These are phyloP conservation scores for Harpagus bidentatus DNA, from an alignment of 2,113 vertebrate genomes.

Conservation along the genomic window DNA sequence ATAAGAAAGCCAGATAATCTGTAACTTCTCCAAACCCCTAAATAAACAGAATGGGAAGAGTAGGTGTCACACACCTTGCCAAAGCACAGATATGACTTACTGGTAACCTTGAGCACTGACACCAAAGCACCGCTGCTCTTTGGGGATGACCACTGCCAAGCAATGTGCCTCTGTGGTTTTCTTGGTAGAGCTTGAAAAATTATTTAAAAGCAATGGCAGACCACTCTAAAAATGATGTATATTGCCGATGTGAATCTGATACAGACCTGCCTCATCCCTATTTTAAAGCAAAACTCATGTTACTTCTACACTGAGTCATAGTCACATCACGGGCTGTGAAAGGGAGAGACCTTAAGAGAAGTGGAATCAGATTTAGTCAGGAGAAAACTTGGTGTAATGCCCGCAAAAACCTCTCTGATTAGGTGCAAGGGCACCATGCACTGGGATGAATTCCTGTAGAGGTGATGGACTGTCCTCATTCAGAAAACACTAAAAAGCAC, in stretches of 20 bases:
- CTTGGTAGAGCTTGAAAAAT: background rate
- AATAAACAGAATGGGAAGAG: background rate
- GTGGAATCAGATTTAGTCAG: background rate
- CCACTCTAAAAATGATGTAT: background rate
- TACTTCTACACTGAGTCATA: background rate
- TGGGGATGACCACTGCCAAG: background rate
- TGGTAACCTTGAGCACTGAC: background rate
- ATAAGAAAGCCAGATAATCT: background rate
- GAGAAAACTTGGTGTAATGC: background rate
- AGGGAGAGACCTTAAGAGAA: background rate
- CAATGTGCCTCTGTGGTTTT: background rate
- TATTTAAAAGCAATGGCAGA: background rate
- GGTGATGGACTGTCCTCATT: background rate
- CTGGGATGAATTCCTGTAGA: background rate
- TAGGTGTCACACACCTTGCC: background rate
- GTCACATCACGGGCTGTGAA: background rate
- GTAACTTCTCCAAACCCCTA: background rate
- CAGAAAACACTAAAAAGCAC: background rate
- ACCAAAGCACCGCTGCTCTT: accelerated
- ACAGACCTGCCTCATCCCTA: background rate
- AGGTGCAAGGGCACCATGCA: background rate
- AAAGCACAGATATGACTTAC: background rate
- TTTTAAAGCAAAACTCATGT: background rate
- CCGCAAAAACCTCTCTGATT: background rate
- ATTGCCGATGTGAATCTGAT: background rate